Evolutionary conservation across 2,888 invertebrate genomes (phyloP).

Genomic region (Andrena bucephala): DNA sequence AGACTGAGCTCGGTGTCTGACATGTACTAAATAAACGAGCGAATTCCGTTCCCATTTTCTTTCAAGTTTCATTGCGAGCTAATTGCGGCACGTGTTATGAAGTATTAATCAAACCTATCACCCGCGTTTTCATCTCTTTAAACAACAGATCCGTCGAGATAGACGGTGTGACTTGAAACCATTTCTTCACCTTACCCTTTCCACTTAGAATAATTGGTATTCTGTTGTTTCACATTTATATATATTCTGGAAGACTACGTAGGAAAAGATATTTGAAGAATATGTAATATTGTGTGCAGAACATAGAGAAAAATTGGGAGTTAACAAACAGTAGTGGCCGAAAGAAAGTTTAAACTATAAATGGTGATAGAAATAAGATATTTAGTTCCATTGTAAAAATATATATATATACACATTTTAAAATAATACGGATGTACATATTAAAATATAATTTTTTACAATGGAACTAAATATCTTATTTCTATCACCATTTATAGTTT

Average conservation of each 20-base stretch:
- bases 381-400: too few relatives aligned
- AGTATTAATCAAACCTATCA: constrained; percentile 2
- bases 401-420: too few relatives aligned
- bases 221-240: not conserved
- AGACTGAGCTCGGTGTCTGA: constrained; percentile 14
- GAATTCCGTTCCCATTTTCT: constrained; percentile 25
- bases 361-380: too few relatives aligned
- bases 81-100: not conserved
- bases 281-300: too few relatives aligned
- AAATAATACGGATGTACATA: too few relatives aligned
- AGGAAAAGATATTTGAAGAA: not conserved
- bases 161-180: not conserved
- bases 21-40: constrained; percentile 27
- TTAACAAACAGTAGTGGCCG: too few relatives aligned
- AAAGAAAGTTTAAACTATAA: too few relatives aligned
- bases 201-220: not conserved
- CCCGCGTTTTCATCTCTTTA: not conserved
- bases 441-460: too few relatives aligned
- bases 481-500: too few relatives aligned
- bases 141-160: not conserved
- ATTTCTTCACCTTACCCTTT: not conserved
- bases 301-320: too few relatives aligned
- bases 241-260: not conserved
- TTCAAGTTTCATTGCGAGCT: not conserved
- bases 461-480: too few relatives aligned